Evolutionary conservation across 2,797 vertebrate genomes (phyloP).

Genomic region (Geotrypetes seraphini): DNA sequence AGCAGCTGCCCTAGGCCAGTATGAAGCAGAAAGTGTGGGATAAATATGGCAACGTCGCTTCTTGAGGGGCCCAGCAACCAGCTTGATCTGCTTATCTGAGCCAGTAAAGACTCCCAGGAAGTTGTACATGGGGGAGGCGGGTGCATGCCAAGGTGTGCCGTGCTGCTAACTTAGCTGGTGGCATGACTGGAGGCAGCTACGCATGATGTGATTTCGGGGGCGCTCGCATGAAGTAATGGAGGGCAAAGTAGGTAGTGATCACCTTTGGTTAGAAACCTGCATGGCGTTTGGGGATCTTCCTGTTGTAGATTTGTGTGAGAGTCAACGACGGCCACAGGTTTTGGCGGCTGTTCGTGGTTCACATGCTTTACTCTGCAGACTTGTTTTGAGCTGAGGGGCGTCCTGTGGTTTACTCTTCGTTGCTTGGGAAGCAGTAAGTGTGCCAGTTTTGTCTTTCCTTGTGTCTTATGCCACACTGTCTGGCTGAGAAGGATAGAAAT

Average conservation of each 20-base stretch:
- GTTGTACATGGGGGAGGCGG: constrained; percentile 9
- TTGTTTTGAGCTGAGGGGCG: background rate
- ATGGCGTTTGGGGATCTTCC: constrained; percentile 45
- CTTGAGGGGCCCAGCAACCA: constrained; percentile 93
- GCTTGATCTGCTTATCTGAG: constrained; percentile 92
- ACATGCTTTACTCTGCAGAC: too few species aligned
- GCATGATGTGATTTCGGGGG: constrained; percentile 3
- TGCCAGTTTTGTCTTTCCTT: constrained; percentile 58
- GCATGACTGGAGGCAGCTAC: constrained; percentile 1
- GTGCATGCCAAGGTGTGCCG: constrained; percentile 1
- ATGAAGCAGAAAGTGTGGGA: constrained; percentile 74
- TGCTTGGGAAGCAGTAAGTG: constrained; percentile 83
- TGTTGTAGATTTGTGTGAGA: background rate
- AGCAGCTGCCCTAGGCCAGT: too few species aligned
- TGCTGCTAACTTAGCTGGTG: constrained; percentile 19
- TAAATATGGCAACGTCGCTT: constrained; percentile 95
- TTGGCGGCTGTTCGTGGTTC: too few species aligned
- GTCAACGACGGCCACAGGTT: constrained; percentile 4
- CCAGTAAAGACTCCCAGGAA: constrained; percentile 60
- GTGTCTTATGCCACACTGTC: constrained; percentile 81
- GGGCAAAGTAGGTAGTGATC: constrained; percentile 91
- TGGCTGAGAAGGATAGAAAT: too few species aligned
- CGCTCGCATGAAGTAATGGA: constrained; percentile 64
- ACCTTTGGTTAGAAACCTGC: constrained; percentile 77
- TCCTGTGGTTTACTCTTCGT: constrained; percentile 16